Base-by-base conservation (phyloP, 2,888 invertebrate species). In the Lottia gigantea region DNA sequence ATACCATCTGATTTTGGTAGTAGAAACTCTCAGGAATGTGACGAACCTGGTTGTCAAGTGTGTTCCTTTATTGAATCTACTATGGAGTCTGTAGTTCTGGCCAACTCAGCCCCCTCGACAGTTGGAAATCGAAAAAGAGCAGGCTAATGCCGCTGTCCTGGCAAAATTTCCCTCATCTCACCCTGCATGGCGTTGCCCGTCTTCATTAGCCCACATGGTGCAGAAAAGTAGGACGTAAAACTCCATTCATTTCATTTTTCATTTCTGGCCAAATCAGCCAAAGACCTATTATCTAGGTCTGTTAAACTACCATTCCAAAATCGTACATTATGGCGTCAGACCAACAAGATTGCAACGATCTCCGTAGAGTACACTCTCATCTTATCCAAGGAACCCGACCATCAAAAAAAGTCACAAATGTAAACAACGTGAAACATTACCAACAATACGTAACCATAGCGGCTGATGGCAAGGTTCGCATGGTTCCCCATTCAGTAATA, bases 331-430 rank as follows among this genome's bases (percentile, higher is more conserved):
- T 77, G 75, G 75, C 7, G 47, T 23, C 25, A 65, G 12, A 47
- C 64, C 76, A 78, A 64, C 14, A 64, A 19, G 78, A 77, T 49
- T 74, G 76, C 64, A 61, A 67, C 23, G 75, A 78, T 25, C 49
- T 76, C 14, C 66, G 74, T 8, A 61, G 74, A 15, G 71, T 74
- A n/a, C 65, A 71, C 55, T 74, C 74, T 45, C 75, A 76, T 47
- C 70, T 75, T 16, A 49, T 1, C 0, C 76, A 76, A 62, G 76
- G 75, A 12, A 74, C 76, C 19, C 49, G 68, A n/a, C 68, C 68
- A 16, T 64, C 67, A n/a, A 67, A 31, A n/a, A 67, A 67, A 40
- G 31, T 61, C 31, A 40, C 31, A 31, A 31, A 31, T 31, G 31
- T 31, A 6, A 31, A 31, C 31, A 6, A 31, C 31, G 31, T 31